Evolutionary conservation across 2,888 invertebrate genomes (phyloP).

Genomic region (Panopea generosa): DNA sequence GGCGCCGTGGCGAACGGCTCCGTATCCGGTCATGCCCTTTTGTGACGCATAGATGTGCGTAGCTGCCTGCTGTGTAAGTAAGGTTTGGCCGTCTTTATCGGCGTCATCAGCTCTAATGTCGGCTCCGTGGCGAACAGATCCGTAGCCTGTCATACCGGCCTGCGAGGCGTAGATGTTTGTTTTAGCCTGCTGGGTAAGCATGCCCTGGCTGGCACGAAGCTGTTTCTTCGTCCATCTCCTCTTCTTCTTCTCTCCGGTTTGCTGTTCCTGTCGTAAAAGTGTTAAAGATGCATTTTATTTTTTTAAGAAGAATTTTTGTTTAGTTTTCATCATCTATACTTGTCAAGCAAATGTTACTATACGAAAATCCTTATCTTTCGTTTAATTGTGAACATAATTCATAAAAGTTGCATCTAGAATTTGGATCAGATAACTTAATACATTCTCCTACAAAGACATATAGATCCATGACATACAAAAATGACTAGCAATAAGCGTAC

Average conservation of each 20-base stretch:
- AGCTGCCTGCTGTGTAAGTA: slow-evolving; percentile 83
- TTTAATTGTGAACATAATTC: background rate
- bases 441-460: background rate
- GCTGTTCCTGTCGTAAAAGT: slow-evolving; percentile 39
- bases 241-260: slow-evolving; percentile 58
- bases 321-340: background rate
- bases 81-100: slow-evolving; percentile 74
- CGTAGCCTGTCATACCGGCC: slow-evolving; percentile 80
- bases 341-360: background rate
- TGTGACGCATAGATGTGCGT: slow-evolving; percentile 84
- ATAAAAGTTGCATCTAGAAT: slow-evolving; percentile 6
- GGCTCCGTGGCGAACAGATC: slow-evolving; percentile 80
- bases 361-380: too few species aligned
- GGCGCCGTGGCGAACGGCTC: slow-evolving; percentile 80
- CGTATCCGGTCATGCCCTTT: slow-evolving; percentile 78
- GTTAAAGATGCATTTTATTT: background rate
- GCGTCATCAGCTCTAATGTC: slow-evolving; percentile 82
- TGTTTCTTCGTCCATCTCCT: slow-evolving; percentile 56
- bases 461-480: background rate
- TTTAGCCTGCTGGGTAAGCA: slow-evolving; percentile 76
- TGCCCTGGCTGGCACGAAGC: slow-evolving; percentile 50
- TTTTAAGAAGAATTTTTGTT: background rate
- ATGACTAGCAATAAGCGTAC: background rate
- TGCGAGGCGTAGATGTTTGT: slow-evolving; percentile 84
- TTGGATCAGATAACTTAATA: background rate